phyloP scores from a whole-genome alignment of 2,797 vertebrate genomes.

The Saxicola maurus region DNA sequence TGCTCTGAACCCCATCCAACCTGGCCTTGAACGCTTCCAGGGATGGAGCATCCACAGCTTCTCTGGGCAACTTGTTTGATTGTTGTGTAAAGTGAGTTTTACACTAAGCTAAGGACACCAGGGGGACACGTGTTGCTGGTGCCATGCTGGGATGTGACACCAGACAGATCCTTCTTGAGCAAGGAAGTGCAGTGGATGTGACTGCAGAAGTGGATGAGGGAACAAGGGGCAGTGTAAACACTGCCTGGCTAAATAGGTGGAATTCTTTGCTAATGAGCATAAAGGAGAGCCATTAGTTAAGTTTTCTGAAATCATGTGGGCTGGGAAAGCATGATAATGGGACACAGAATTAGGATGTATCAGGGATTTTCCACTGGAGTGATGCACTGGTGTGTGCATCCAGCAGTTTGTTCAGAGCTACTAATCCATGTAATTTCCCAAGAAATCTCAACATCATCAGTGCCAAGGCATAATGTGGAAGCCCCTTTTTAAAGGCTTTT shows the following conservation, averaged over 20 bases:
- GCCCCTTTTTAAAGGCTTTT: background rate
- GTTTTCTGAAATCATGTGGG: background rate
- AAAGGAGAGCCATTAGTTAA: background rate
- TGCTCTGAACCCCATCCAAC: background rate
- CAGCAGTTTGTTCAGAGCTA: background rate
- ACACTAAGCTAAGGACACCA: background rate
- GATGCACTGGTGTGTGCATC: accelerated
- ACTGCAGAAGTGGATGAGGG: background rate
- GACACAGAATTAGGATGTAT: accelerated
- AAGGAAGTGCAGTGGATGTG: background rate
- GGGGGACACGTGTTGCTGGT: accelerated
- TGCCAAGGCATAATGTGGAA: accelerated
- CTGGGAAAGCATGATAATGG: background rate
- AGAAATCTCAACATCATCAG: accelerated
- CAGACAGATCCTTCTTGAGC: accelerated
- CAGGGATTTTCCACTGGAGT: accelerated
- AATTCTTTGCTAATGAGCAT: background rate
- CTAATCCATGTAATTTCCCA: accelerated
- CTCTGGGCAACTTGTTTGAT: background rate
- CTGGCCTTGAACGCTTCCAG: background rate
- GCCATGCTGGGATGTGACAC: accelerated
- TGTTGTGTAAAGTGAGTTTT: background rate
- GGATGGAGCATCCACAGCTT: background rate
- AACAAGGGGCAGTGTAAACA: background rate
- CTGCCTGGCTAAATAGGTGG: background rate